phyloP scores from a whole-genome alignment of 2,888 invertebrate genomes.

The Brachyptera risi region DNA sequence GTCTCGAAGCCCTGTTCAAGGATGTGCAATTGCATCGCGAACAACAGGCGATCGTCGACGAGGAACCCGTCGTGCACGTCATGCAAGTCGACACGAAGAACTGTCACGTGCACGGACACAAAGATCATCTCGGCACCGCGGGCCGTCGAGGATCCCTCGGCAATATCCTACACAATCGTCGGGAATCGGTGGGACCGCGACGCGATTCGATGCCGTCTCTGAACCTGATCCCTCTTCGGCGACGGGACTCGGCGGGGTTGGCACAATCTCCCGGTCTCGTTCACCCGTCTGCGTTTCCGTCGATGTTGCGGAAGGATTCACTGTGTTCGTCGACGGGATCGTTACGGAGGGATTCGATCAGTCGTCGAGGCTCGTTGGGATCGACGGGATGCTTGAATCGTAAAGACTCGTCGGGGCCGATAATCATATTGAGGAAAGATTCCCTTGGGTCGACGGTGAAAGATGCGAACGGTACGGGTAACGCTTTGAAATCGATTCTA shows the following conservation, averaged over 20 bases:
- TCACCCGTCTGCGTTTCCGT: conserved; percentile 69
- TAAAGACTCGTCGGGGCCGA: not conserved
- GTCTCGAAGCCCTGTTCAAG: conserved; percentile 68
- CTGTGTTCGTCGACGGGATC: conserved; percentile 45
- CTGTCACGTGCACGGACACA: conserved; percentile 66
- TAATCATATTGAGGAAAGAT: conserved; percentile 12
- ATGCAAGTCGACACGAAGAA: conserved; percentile 55
- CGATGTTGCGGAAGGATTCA: conserved; percentile 59
- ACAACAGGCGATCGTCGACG: conserved; percentile 23
- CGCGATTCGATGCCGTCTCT: conserved; percentile 48
- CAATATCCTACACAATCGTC: conserved; percentile 51
- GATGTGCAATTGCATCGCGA: conserved; percentile 57
- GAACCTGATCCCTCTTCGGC: conserved; percentile 30
- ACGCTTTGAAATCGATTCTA: conserved; percentile 12
- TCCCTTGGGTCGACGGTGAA: conserved; percentile 21
- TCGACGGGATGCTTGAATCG: conserved; percentile 21
- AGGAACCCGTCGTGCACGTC: conserved; percentile 47
- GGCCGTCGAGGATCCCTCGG: conserved; percentile 56
- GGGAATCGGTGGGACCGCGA: conserved; percentile 50
- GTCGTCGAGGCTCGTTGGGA: conserved; percentile 35
- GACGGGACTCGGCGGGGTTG: conserved; percentile 19
- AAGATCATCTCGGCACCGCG: conserved; percentile 47
- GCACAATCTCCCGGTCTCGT: conserved; percentile 43
- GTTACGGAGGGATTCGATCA: conserved; percentile 36
- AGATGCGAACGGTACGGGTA: not conserved